Evolutionary conservation across 2,888 invertebrate species (phyloP).

Genomic region (Erpobdella octoculata): DNA sequence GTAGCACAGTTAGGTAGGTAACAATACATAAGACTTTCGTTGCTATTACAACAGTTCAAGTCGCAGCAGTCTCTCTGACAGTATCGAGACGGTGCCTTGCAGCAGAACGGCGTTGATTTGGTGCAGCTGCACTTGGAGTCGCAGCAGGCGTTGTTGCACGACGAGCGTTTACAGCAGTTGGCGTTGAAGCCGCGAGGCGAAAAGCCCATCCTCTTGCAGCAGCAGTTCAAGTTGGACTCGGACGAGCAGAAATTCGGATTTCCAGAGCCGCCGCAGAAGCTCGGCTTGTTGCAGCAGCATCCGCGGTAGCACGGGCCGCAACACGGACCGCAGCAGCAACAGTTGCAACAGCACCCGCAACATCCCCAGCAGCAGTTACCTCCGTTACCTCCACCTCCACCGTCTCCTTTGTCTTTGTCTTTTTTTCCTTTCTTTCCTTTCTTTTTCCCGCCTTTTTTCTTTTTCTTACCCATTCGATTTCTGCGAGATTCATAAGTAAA

Average conservation of each 20-base stretch:
- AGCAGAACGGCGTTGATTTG: background rate
- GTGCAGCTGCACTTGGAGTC: background rate
- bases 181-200: too few relatives aligned
- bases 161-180: too few relatives aligned
- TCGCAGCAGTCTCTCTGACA: background rate
- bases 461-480: slow-evolving; percentile 2
- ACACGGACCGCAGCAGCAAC: background rate
- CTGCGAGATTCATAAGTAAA: too few relatives aligned
- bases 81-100: background rate
- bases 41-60: background rate
- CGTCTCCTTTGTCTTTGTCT: background rate
- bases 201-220: too few relatives aligned
- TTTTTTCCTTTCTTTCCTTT: background rate
- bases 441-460: background rate
- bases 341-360: background rate
- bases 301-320: background rate
- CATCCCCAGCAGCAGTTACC: background rate
- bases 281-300: too few relatives aligned
- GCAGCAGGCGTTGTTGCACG: background rate
- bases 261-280: too few relatives aligned
- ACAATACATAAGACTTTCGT: background rate
- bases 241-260: too few relatives aligned
- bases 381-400: background rate
- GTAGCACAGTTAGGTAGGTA: background rate
- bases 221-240: too few relatives aligned